phyloP scores from a whole-genome alignment of 64 coral and sea anemone species.

The Orbicella faveolata region DNA sequence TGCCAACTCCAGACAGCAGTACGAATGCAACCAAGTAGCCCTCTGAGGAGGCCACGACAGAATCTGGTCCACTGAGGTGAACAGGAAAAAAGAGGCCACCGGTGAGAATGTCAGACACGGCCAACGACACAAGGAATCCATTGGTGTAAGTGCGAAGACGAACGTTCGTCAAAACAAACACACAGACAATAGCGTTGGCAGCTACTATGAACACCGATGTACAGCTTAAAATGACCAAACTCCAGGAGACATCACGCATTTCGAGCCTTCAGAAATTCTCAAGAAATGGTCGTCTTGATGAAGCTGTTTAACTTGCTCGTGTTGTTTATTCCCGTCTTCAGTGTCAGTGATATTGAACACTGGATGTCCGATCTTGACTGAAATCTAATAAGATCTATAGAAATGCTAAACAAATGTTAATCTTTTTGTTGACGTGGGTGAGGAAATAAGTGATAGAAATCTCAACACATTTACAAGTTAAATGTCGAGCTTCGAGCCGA shows the following conservation, averaged over 20 bases:
- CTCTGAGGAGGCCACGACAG: neutral
- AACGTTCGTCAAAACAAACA: neutral
- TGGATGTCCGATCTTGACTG: neutral
- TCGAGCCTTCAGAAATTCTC: neutral
- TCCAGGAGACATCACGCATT: neutral
- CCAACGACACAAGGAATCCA: conserved; percentile 32
- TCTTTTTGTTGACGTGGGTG: neutral
- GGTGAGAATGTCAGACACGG: conserved; percentile 27
- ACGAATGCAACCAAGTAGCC: conserved; percentile 40
- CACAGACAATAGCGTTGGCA: neutral
- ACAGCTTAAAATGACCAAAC: neutral
- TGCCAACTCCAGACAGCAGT: conserved; percentile 29
- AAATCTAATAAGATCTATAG: neutral
- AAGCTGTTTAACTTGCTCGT: conserved; percentile 5
- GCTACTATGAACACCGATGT: conserved; percentile 13
- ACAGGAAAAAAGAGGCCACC: conserved; percentile 21
- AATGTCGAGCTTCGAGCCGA: neutral
- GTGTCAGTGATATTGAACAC: neutral
- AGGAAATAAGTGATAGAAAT: conserved; percentile 11
- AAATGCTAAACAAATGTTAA: conserved; percentile 31
- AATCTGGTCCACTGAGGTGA: conserved; percentile 24
- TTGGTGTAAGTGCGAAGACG: conserved; percentile 34
- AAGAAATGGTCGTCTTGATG: neutral
- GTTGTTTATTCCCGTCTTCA: neutral
- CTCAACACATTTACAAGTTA: conserved; percentile 9